Evolutionary conservation across 2,888 invertebrate genomes (phyloP).

Genomic region (Beris chalybata): DNA sequence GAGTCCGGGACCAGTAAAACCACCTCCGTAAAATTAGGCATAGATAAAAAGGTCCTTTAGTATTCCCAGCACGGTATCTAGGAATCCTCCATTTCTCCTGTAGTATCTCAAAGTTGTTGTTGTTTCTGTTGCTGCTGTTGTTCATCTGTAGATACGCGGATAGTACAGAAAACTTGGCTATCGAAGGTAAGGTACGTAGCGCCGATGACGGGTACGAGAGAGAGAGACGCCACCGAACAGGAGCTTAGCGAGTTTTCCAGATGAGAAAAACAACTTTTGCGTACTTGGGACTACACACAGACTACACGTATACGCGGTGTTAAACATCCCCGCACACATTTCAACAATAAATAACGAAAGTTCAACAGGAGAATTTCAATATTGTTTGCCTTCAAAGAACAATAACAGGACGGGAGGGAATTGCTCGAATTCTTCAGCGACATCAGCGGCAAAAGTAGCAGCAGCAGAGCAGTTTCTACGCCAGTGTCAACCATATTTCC

Average conservation of each 20-base stretch:
- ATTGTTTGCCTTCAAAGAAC: constrained; percentile 29
- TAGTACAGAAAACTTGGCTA: no score
- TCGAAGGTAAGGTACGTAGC: no score
- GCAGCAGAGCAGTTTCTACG: no score
- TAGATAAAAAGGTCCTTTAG: constrained; percentile 22
- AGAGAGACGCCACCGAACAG: no score
- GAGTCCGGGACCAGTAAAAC: constrained; percentile 1
- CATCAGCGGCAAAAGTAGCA: no score
- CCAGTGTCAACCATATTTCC: no score
- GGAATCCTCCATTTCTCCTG: not conserved
- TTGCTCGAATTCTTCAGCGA: constrained; percentile 10
- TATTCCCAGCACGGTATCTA: constrained; percentile 19
- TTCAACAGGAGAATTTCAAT: constrained; percentile 30
- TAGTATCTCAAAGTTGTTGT: constrained; percentile 4
- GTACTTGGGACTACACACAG: no score
- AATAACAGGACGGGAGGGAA: constrained; percentile 22
- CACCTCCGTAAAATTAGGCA: constrained; percentile 27
- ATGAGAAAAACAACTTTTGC: no score
- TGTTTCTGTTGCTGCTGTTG: constrained; percentile 5
- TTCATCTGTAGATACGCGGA: no score
- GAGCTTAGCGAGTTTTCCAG: no score
- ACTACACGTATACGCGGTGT: constrained; percentile 4
- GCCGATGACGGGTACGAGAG: no score
- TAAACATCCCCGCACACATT: constrained; percentile 11
- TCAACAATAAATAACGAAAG: constrained; percentile 20